Conservation (phyloP, 2,113 vertebrate species). For the Climacteris rufus region DNA sequence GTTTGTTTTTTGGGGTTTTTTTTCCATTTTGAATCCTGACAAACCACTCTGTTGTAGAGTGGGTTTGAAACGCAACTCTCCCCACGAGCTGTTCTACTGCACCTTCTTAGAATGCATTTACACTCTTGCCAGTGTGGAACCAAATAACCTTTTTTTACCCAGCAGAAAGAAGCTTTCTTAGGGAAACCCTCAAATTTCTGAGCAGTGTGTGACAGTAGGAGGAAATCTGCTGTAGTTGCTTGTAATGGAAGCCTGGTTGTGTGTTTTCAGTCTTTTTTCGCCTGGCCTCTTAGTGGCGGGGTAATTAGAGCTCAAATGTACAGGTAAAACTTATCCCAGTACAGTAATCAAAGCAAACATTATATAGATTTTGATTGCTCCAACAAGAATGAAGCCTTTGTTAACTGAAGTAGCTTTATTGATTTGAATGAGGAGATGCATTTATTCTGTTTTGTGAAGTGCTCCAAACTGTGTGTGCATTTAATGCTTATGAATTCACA, state of each 20-base stretch:
- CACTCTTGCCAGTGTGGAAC: neutral
- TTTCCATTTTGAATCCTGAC: neutral
- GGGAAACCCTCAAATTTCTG: neutral
- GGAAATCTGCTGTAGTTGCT: neutral
- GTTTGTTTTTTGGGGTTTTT: neutral
- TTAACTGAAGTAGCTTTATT: constrained; percentile 35
- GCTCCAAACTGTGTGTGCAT: neutral
- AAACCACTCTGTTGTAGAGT: neutral
- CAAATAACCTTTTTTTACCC: neutral
- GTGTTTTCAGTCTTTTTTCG: constrained; percentile 15
- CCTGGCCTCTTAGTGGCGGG: constrained; percentile 19
- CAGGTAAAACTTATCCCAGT: constrained; percentile 20
- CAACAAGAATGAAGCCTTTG: constrained; percentile 31
- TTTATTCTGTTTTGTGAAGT: constrained; percentile 19
- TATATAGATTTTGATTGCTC: constrained; percentile 22
- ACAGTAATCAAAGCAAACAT: constrained; percentile 41
- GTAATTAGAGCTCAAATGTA: constrained; percentile 29
- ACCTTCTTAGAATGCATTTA: neutral
- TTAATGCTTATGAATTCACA: constrained; percentile 9
- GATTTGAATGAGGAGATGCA: neutral
- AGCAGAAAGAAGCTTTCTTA: neutral
- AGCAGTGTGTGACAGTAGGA: neutral
- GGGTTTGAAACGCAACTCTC: neutral
- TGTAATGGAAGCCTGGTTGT: neutral
- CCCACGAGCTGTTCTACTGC: neutral